phyloP scores from a whole-genome alignment of 2,888 invertebrate species.

The Sisyra nigra region DNA sequence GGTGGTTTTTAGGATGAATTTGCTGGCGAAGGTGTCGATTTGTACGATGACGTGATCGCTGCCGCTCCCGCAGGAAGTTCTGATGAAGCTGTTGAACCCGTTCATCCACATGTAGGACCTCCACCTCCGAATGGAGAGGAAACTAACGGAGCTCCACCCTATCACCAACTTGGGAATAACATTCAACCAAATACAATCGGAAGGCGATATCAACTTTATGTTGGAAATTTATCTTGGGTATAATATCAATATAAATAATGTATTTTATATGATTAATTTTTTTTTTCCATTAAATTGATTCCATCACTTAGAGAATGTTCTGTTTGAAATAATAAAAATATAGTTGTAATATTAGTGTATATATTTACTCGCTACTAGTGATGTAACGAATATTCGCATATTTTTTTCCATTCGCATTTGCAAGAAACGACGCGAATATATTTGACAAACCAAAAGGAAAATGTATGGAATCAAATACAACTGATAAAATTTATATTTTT shows the following conservation, averaged over 20 bases:
- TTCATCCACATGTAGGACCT: constrained; percentile 34
- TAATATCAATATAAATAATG: background rate
- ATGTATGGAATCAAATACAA: too few species aligned
- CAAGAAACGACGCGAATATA: too few species aligned
- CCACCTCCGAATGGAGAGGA: constrained; percentile 38
- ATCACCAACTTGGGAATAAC: constrained; percentile 52
- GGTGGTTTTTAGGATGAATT: constrained; percentile 49
- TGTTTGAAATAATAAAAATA: too few species aligned
- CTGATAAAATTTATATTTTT: too few species aligned
- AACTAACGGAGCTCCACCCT: constrained; percentile 51
- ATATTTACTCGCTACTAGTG: too few species aligned
- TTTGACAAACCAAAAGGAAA: too few species aligned
- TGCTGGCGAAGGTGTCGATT: constrained; percentile 75
- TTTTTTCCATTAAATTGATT: too few species aligned
- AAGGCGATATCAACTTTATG: constrained; percentile 80
- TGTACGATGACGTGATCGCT: constrained; percentile 91
- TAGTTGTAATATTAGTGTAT: too few species aligned
- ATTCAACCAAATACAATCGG: constrained; percentile 51
- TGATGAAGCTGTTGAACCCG: constrained; percentile 40
- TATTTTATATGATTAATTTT: constrained; percentile 1
- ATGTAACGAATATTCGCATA: too few species aligned
- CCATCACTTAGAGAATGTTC: too few species aligned
- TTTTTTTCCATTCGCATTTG: too few species aligned
- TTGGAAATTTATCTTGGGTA: constrained; percentile 98
- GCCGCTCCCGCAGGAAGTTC: constrained; percentile 47